A percentile compares a stretch with the other conserved stretches of the same genome.
phyloP scores from a whole-genome alignment of 1,140 invertebrate genomes.

The Caerostris darwini region DNA sequence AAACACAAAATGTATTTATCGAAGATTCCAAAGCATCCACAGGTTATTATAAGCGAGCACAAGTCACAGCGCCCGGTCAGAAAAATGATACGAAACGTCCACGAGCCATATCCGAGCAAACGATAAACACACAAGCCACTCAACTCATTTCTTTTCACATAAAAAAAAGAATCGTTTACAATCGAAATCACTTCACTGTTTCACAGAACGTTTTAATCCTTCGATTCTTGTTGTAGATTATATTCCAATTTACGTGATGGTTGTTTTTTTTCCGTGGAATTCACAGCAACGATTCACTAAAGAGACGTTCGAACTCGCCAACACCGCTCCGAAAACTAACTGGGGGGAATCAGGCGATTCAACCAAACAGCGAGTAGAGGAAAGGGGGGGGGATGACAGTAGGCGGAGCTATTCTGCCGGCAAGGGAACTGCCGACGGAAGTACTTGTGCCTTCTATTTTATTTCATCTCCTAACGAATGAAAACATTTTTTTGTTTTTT shows the following conservation, averaged over 20 bases:
- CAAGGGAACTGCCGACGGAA: neutral
- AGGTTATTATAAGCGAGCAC: neutral
- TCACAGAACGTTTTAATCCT: neutral
- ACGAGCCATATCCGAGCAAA: neutral
- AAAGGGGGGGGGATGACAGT: neutral
- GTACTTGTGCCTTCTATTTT: neutral
- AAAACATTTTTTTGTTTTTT: neutral
- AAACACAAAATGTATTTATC: neutral
- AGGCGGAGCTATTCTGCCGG: conserved; percentile 2
- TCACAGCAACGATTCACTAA: neutral
- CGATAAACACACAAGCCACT: conserved; percentile 1
- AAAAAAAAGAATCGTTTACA: neutral
- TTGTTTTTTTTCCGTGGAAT: neutral
- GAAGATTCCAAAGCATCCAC: no score
- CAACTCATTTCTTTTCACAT: neutral
- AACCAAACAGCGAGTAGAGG: neutral
- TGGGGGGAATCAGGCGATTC: neutral
- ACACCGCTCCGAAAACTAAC: neutral
- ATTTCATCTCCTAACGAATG: conserved; percentile 6
- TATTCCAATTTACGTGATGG: neutral
- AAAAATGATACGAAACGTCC: neutral
- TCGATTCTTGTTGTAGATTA: neutral
- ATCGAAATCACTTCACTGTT: neutral
- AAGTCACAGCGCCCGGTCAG: neutral
- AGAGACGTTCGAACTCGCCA: neutral